Evolutionary conservation across 2,888 invertebrate genomes (phyloP), one percentile per base, ranked within the genome.

Genomic region (Zelleria hepariella): DNA sequence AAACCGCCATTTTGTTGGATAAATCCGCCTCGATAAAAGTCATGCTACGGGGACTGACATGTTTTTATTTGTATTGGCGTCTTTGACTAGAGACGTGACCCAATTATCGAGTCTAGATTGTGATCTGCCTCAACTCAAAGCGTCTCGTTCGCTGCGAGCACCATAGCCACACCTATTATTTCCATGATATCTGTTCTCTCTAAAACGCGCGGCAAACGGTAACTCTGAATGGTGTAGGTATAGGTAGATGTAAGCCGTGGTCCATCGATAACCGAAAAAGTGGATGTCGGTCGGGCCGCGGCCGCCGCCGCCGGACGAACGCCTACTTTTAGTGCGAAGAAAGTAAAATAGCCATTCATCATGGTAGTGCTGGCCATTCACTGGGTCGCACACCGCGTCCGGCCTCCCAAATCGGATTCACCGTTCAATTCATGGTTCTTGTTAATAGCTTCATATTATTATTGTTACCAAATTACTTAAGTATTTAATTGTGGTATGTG

Each of bases 331-430:
- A 75, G 75, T 66, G 72, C 69, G 73, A 86, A 78, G 84, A 86
- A 87, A 86, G 87, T 87, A 86, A 86, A 83, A 80, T 73, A 83
- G 70, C 71, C 75, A 80, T 78, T 78, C 73, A 82, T 82, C 77
- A 79, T 71, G 75, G 69, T 49, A 24, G 66, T 61, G 64, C 25
- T 70, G 71, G 71, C 71, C 73, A 71, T 72, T 76, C 78, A 82
- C 75, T 82, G 76, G 82, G 80, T 80, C 83, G 77, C 15, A 72
- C 71, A 67, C 68, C 66, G 74, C 71, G 82, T 83, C 84, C 86
- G 86, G 85, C 80, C 81, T 76, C 74, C 78, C 79, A 79, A 80
- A 86, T 84, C 82, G 86, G 83, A 82, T 47, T 57, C 57, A n/a
- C 10, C 18, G 15, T 15, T 57, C 47, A 27, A 20, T 21, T 55